These are phyloP conservation scores for Phorcus lineatus DNA, from an alignment of 2,888 invertebrate genomes.

Conservation along the genomic window DNA sequence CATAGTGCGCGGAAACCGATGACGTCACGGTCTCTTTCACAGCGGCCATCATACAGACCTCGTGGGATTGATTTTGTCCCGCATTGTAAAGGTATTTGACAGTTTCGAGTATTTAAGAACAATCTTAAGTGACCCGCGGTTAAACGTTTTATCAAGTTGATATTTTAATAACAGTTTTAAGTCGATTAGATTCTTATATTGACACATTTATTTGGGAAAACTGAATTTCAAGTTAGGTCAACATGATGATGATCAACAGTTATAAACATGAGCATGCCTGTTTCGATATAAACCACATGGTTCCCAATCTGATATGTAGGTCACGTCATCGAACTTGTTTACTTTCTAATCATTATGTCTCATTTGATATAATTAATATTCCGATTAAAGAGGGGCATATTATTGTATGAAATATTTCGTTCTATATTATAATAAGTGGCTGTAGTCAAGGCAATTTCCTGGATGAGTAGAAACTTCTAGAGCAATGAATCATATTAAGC, in stretches of 20 bases:
- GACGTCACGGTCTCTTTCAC: conserved; percentile 61
- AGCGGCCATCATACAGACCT: conserved; percentile 67
- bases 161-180: background rate
- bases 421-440: no score
- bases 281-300: conserved; percentile 70
- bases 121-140: background rate
- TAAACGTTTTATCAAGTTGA: background rate
- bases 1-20: conserved; percentile 33
- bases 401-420: no score
- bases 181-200: background rate
- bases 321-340: no score
- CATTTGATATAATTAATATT: no score
- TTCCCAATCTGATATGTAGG: no score
- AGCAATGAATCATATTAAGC: no score
- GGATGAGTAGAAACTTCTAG: no score
- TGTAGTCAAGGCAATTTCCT: no score
- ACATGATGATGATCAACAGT: background rate
- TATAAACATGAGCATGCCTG: conserved; percentile 75
- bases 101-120: background rate
- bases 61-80: conserved; percentile 80
- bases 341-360: no score
- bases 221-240: background rate
- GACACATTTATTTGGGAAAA: background rate
- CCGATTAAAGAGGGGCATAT: no score
- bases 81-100: conserved; percentile 79